Evolutionary conservation across 2,797 vertebrate species (phyloP), one percentile per base, ranked within the genome.

Genomic region (Xerus rutilus): DNA sequence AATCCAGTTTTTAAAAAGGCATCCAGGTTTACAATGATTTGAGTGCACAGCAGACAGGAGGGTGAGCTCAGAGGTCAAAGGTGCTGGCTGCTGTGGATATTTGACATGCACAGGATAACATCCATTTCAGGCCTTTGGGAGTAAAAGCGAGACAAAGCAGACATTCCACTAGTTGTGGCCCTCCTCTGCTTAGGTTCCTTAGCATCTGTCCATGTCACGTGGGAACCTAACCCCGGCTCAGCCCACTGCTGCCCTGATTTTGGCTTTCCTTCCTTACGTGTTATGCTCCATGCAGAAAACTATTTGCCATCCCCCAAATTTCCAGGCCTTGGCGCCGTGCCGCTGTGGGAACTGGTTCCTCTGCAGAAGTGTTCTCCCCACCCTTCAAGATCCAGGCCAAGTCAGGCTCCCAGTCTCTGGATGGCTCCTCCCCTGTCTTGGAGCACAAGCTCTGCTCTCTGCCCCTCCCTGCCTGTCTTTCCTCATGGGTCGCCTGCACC

Each of bases 1-100:
- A 47, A 94, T 52, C 35, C n/a, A 49, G 52, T 84, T 92, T 92
- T 89, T 70, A 32, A 87, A 45, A 76, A 35, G 62, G 23, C 18
- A 49, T 20, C 23, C 10, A 5, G 4, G 35, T 77, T 12, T 28
- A 25, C 47, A 59, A 39, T 54, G 35, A 49, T 18, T 54, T 15
- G 62, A 35, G 25, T 21, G 5, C 17, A 39, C 25, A 49, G 74
- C 54, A 76, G 88, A 91, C 9, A 32, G 54, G 43, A 74, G 25
- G 30, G 39, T 52, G 43, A 43, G 43, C 82, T 62, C 23, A 52
- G 67, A 52, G 73, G 35, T 1, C 54, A 43, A 62, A 86, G 10
- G 30, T 6, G 15, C 54, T 1, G 30, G 23, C 72, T 83, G 43
- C 11, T 9, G 2, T 74, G 23, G 47, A 35, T 70, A 52, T 20